Conservation (phyloP, 2,113 vertebrate genomes). For the Elephantulus edwardii region DNA sequence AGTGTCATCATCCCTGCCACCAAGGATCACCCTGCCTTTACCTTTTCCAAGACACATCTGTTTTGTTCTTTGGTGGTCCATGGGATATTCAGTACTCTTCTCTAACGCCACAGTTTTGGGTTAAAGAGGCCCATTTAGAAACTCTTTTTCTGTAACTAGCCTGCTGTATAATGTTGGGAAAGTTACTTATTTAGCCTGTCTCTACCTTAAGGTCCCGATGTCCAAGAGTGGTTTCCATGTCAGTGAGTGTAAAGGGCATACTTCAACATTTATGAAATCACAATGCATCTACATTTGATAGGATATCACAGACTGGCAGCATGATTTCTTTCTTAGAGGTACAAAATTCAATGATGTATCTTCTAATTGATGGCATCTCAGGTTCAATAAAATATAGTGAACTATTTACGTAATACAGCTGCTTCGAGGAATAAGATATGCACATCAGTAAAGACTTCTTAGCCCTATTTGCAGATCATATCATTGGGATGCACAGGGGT, state of each 20-base stretch:
- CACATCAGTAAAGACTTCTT: not conserved
- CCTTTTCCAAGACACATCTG: no score
- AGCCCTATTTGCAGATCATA: no score
- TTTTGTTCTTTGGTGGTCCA: no score
- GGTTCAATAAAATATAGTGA: not conserved
- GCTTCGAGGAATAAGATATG: constrained; percentile 7
- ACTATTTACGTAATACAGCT: not conserved
- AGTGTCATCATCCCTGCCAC: no score
- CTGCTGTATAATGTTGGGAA: not conserved
- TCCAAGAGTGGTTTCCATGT: constrained; percentile 1
- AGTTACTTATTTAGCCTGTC: not conserved
- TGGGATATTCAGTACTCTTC: no score
- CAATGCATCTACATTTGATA: not conserved
- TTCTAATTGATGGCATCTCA: not conserved
- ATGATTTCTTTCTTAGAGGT: not conserved
- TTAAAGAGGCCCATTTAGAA: not conserved
- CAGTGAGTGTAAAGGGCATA: not conserved
- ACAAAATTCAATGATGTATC: not conserved
- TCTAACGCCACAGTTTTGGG: not conserved
- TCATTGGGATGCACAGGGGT: no score
- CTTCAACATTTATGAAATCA: constrained; percentile 32
- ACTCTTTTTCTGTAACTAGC: not conserved
- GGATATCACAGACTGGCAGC: not conserved
- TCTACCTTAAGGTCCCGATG: not conserved
- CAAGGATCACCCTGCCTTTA: no score